phyloP scores from a whole-genome alignment of 2,113 vertebrate genomes.

The Genyomyrus donnyi region DNA sequence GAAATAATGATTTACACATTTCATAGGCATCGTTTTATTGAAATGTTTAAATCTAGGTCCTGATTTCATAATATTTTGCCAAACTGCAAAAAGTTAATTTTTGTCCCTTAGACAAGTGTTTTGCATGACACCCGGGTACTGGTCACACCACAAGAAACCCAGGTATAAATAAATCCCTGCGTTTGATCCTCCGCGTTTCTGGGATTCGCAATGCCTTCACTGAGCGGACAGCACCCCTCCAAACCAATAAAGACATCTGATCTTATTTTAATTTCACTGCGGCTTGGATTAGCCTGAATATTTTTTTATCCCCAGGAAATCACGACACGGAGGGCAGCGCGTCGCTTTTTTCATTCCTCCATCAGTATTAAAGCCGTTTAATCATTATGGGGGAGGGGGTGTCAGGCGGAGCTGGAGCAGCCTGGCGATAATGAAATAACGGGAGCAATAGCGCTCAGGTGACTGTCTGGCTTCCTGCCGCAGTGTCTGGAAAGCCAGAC shows the following conservation, averaged over 20 bases:
- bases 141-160: not conserved
- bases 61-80: not conserved
- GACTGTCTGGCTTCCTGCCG: constrained; percentile 71
- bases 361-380: constrained; percentile 62
- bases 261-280: not conserved
- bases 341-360: constrained; percentile 46
- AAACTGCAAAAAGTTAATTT: not conserved
- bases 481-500: constrained; percentile 68
- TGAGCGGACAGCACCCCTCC: not conserved
- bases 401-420: constrained; percentile 56
- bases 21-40: not conserved
- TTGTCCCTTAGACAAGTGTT: not conserved
- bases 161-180: not conserved
- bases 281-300: not conserved
- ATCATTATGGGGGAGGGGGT: constrained; percentile 55
- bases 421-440: constrained; percentile 59
- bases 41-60: not conserved
- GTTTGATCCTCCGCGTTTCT: not conserved
- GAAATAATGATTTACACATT: not conserved
- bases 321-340: not conserved
- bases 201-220: not conserved
- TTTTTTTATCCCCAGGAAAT: not conserved
- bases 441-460: constrained; percentile 67
- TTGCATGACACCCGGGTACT: not conserved
- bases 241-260: not conserved